These are phyloP conservation scores for Halictus rubicundus DNA, from an alignment of 1,140 invertebrate species.

Conservation along the genomic window DNA sequence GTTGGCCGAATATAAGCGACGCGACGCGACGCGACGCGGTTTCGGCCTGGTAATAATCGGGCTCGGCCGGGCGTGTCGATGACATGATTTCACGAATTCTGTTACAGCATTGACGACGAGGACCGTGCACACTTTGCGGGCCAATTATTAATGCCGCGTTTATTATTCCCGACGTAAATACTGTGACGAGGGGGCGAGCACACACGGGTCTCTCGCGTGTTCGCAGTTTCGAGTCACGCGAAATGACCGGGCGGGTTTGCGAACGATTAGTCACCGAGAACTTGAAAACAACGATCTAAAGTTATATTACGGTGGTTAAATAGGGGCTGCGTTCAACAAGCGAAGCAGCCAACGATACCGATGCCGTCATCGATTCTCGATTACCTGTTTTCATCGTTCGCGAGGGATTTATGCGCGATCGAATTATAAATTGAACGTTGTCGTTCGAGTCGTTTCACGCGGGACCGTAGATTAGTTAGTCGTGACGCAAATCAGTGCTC, in stretches of 20 bases:
- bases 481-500: too few relatives aligned
- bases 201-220: too few relatives aligned
- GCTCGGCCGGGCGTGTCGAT: slow-evolving; percentile 8
- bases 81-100: slow-evolving; percentile 34
- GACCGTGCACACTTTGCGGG: neutral
- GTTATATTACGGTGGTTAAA: neutral
- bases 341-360: neutral
- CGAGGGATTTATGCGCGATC: too few relatives aligned
- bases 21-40: too few relatives aligned
- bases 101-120: neutral
- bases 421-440: too few relatives aligned
- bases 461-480: too few relatives aligned
- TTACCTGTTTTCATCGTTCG: neutral
- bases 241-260: neutral
- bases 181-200: neutral
- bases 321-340: neutral
- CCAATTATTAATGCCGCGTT: slow-evolving; percentile 48
- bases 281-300: slow-evolving; percentile 4
- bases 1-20: too few relatives aligned
- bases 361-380: neutral
- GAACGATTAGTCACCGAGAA: slow-evolving; percentile 30
- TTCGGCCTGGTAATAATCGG: slow-evolving; percentile 2
- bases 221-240: neutral
- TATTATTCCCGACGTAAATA: slow-evolving; percentile 40
- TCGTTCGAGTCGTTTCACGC: too few relatives aligned